A percentile compares a stretch with the other conserved stretches of the same genome.
phyloP scores from a whole-genome alignment of 2,113 vertebrate species.

The Machaerirhynchus nigripectus region DNA sequence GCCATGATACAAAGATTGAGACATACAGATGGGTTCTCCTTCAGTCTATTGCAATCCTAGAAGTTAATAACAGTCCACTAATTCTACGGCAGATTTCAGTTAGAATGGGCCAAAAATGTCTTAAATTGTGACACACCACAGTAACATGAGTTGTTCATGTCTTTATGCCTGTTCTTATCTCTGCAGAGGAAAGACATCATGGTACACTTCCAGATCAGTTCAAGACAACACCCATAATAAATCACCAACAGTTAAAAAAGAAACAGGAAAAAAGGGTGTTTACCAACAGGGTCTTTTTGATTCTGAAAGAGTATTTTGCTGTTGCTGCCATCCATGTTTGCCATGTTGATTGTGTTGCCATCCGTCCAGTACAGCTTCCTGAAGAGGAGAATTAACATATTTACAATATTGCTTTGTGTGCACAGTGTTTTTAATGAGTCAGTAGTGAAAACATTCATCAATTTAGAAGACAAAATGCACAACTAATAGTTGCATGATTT shows the following conservation, averaged over 20 bases:
- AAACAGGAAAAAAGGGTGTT: constrained; percentile 24
- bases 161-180: not conserved
- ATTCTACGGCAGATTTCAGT: not conserved
- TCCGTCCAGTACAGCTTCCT: constrained; percentile 98
- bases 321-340: constrained; percentile 98
- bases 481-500: not conserved
- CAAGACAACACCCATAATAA: not conserved
- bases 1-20: not conserved
- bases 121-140: not conserved
- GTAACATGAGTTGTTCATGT: not conserved
- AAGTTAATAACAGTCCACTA: not conserved
- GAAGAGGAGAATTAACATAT: not conserved
- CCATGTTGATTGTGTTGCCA: constrained; percentile 95
- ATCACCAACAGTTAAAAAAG: not conserved
- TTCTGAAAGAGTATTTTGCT: constrained; percentile 97
- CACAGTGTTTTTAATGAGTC: not conserved
- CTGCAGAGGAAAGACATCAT: not conserved
- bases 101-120: not conserved
- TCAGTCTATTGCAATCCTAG: not conserved
- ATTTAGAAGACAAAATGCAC: not conserved
- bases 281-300: constrained; percentile 94
- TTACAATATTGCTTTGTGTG: not conserved
- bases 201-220: not conserved
- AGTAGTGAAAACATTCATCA: not conserved
- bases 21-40: not conserved